These are phyloP conservation scores for Centrocercus urophasianus DNA, from an alignment of 2,113 vertebrate species.

Conservation along the genomic window DNA sequence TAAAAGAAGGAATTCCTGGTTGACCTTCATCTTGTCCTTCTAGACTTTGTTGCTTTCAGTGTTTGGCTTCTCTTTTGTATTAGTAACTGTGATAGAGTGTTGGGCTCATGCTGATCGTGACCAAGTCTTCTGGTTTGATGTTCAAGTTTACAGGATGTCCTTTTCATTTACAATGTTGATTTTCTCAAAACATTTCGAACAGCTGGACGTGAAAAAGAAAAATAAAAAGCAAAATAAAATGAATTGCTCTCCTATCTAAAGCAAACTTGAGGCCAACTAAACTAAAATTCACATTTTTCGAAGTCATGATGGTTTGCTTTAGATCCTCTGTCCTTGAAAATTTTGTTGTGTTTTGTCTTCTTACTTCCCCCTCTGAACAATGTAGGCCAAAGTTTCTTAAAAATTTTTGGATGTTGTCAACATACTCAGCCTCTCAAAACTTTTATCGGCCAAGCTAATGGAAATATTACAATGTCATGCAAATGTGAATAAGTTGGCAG, in stretches of 20 bases:
- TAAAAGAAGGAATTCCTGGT: neutral
- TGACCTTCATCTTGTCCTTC: neutral
- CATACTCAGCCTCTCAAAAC: neutral
- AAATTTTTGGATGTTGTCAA: neutral
- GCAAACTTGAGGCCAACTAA: neutral
- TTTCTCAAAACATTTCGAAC: neutral
- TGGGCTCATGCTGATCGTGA: neutral
- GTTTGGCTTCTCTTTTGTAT: neutral
- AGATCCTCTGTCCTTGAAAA: neutral
- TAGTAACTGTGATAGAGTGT: neutral
- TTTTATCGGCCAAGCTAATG: conserved; percentile 12
- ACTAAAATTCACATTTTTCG: neutral
- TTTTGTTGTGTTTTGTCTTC: neutral
- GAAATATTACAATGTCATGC: conserved; percentile 55
- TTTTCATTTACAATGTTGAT: neutral
- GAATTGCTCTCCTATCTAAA: neutral
- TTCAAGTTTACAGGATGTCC: neutral
- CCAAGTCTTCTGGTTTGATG: neutral
- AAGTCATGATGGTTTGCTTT: neutral
- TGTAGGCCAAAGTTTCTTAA: neutral
- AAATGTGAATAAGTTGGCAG: conserved; percentile 57
- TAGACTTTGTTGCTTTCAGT: neutral
- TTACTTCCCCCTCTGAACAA: neutral
- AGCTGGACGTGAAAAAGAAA: neutral
- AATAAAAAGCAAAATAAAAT: neutral